Conservation (phyloP, 1,140 invertebrate species). For the Megalopta genalis region DNA sequence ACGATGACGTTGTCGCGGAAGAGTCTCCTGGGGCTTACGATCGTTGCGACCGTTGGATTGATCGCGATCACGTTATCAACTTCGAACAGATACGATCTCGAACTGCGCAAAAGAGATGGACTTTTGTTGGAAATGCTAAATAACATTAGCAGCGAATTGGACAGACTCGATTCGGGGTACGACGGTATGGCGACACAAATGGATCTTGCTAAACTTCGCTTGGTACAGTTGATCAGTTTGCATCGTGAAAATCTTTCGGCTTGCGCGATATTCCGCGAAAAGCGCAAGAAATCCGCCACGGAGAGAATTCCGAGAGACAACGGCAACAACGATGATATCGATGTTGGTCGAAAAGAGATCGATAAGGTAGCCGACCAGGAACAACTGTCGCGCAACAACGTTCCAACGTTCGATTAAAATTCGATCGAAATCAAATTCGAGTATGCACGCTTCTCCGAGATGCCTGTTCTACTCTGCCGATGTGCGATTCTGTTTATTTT, state of each 20-base stretch:
- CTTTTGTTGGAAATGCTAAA: conserved; percentile 68
- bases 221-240: conserved; percentile 62
- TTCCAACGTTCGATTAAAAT: not conserved
- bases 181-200: conserved; percentile 67
- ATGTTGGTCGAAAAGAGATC: not conserved
- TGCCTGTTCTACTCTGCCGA: too few relatives aligned
- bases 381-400: not conserved
- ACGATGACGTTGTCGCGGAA: conserved; percentile 66
- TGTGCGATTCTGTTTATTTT: too few relatives aligned
- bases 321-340: not conserved
- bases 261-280: conserved; percentile 63
- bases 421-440: too few relatives aligned
- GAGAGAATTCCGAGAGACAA: not conserved
- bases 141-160: conserved; percentile 72
- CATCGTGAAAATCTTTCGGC: conserved; percentile 69
- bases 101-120: conserved; percentile 56
- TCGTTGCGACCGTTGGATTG: conserved; percentile 61
- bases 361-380: not conserved
- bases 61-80: conserved; percentile 58
- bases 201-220: conserved; percentile 59
- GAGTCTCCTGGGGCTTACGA: conserved; percentile 57
- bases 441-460: too few relatives aligned
- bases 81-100: conserved; percentile 59
- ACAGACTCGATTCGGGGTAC: conserved; percentile 68
- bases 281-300: not conserved